These are phyloP conservation scores for Philopedon plagiatum DNA, from an alignment of 2,888 invertebrate species.

Conservation along the genomic window DNA sequence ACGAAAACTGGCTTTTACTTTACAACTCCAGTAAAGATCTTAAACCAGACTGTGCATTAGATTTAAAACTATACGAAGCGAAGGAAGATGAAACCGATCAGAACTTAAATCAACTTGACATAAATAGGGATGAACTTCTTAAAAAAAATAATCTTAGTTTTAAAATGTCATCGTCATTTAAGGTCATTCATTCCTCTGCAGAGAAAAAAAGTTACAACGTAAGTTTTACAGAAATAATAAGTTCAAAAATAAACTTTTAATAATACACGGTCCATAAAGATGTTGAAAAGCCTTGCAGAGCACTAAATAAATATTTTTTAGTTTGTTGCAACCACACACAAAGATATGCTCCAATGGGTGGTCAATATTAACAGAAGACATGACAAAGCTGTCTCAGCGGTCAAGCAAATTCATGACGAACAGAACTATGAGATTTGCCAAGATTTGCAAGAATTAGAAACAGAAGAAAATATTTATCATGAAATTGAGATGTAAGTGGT, in stretches of 20 bases:
- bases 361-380: conserved; percentile 56
- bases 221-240: conserved; percentile 41
- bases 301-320: too few relatives aligned
- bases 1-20: conserved; percentile 58
- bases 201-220: conserved; percentile 52
- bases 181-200: conserved; percentile 33
- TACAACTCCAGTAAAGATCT: conserved; percentile 57
- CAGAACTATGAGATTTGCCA: conserved; percentile 24
- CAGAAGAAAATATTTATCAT: conserved; percentile 46
- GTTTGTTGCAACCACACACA: conserved; percentile 59
- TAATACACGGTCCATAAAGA: too few relatives aligned
- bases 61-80: conserved; percentile 56
- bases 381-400: conserved; percentile 27
- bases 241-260: too few relatives aligned
- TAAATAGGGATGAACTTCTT: neutral
- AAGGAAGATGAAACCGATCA: conserved; percentile 48
- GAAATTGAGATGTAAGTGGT: conserved; percentile 31
- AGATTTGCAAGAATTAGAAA: neutral
- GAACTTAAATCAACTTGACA: conserved; percentile 27
- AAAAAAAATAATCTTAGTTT: conserved; percentile 28
- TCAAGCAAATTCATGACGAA: conserved; percentile 15
- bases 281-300: too few relatives aligned
- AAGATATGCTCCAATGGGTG: conserved; percentile 62
- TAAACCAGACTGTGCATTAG: conserved; percentile 57
- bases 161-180: conserved; percentile 46